Conservation (phyloP, 2,888 invertebrate genomes). For the Plusia festucae region DNA sequence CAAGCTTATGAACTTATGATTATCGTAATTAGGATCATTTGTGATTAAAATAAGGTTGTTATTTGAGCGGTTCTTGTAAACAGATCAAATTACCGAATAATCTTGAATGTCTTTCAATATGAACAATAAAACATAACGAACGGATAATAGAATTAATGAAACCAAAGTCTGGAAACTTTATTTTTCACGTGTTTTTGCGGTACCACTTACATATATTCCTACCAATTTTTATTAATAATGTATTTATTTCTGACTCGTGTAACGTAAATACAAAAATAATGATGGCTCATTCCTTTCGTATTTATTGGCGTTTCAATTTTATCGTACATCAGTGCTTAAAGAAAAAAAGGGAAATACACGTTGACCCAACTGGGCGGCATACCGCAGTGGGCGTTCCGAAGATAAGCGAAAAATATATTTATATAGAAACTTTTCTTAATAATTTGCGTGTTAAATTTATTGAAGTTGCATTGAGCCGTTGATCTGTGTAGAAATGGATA, state of each 20-base stretch:
- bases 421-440: slow-evolving; percentile 42
- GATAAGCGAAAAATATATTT: slow-evolving; percentile 59
- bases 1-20: slow-evolving; percentile 27
- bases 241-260: slow-evolving; percentile 34
- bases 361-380: slow-evolving; percentile 49
- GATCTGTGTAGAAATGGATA: neutral
- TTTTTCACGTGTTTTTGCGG: slow-evolving; percentile 19
- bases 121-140: neutral
- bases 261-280: slow-evolving; percentile 68
- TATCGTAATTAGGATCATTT: slow-evolving; percentile 14
- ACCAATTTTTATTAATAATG: slow-evolving; percentile 41
- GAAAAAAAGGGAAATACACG: slow-evolving; percentile 51
- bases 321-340: slow-evolving; percentile 61
- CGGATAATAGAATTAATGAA: slow-evolving; percentile 15
- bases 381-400: slow-evolving; percentile 59
- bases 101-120: neutral
- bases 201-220: slow-evolving; percentile 10
- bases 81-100: neutral
- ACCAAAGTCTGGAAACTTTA: slow-evolving; percentile 12
- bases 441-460: slow-evolving; percentile 37
- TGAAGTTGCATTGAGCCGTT: slow-evolving; percentile 14
- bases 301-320: slow-evolving; percentile 64
- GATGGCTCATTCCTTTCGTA: slow-evolving; percentile 52
- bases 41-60: neutral
- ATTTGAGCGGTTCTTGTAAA: neutral